These are phyloP conservation scores for Haliclona indistincta DNA, from an alignment of 37 sponge, comb jelly and placozoan species.

Conservation along the genomic window DNA sequence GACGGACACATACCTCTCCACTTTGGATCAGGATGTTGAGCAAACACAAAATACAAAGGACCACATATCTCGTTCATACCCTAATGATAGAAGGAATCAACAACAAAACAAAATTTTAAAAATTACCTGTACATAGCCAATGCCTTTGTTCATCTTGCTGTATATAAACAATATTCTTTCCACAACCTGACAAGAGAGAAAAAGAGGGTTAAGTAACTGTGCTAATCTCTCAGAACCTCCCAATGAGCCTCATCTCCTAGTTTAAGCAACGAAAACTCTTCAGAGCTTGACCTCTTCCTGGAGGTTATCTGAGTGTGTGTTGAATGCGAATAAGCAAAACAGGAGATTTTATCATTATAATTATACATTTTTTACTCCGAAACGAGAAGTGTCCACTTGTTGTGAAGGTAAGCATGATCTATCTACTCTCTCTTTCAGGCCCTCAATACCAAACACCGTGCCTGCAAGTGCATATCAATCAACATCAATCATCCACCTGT, in stretches of 20 bases:
- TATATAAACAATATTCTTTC: slow-evolving; percentile 92
- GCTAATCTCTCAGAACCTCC: slow-evolving; percentile 89
- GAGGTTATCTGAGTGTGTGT: too few relatives aligned
- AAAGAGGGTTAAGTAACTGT: not conserved
- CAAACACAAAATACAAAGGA: slow-evolving; percentile 95
- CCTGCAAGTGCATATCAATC: not conserved
- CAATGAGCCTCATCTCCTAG: slow-evolving; percentile 98
- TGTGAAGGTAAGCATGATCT: slow-evolving; percentile 42
- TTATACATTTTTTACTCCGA: slow-evolving; percentile 65
- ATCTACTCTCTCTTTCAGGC: slow-evolving; percentile 71
- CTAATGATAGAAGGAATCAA: slow-evolving; percentile 22
- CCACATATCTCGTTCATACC: slow-evolving; percentile 99
- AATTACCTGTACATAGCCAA: slow-evolving; percentile 85
- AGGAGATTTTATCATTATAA: not conserved
- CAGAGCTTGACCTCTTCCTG: not conserved
- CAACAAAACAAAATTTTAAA: not conserved
- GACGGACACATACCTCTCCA: slow-evolving; percentile 61
- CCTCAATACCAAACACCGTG: slow-evolving; percentile 18
- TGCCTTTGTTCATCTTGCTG: slow-evolving; percentile 92
- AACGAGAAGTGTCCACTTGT: slow-evolving; percentile 58
- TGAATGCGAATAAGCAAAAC: not conserved
- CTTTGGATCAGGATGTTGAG: slow-evolving; percentile 71
- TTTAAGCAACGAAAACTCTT: slow-evolving; percentile 44
- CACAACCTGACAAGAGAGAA: slow-evolving; percentile 61
- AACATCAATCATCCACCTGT: not conserved